Base-by-base conservation (phyloP, 2,888 invertebrate species). In the Rhagonycha lutea region DNA sequence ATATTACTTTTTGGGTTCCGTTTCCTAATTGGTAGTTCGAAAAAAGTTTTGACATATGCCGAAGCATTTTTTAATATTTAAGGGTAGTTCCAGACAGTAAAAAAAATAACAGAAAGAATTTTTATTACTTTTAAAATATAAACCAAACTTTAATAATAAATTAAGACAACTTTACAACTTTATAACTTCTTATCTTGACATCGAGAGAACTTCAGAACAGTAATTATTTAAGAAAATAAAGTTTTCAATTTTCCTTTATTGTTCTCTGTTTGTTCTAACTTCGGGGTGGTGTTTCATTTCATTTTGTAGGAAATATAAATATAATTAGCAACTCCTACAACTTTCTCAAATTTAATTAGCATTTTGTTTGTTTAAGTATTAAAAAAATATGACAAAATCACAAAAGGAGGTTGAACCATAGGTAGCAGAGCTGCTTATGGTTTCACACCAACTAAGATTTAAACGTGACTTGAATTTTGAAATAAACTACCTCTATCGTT, bases 1-100 rank as follows among this genome's bases (percentile, higher is more conserved):
- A 28, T 72, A 69, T 69, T 69, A 69, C 32, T 28, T 70, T 73
- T 67, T 60, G 62, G 68, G 32, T 74, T 74, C 74, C 75, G 70
- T 70, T 75, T 75, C 75, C 75, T 75, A 75, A 75, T 75, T 75
- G 75, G 61, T 5, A 26, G 4, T 62, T 23, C 12, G n/a, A n/a
- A 75, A 75, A 75, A 75, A 75, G 32, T n/a, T 26, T 14, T 28
- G 70, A 70, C 74, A 74, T 61, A 32, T 74, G 74, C 47, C 24
- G 63, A 24, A 63, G n/a, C n/a, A 24, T 65, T 65, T 47, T 47
- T 47, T 47, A 47, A 47, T n/a, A 47, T 7, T 28, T 47, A 47
- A 47, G 47, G 47, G 47, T 47, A 12, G 47, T n/a, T 47, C 12
- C n/a, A 47, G 47, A 47, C n/a, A 7, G 2, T 47, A 47, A n/a